Evolutionary conservation across 2,888 invertebrate genomes (phyloP).

Genomic region (Tetheella fluctuosa): DNA sequence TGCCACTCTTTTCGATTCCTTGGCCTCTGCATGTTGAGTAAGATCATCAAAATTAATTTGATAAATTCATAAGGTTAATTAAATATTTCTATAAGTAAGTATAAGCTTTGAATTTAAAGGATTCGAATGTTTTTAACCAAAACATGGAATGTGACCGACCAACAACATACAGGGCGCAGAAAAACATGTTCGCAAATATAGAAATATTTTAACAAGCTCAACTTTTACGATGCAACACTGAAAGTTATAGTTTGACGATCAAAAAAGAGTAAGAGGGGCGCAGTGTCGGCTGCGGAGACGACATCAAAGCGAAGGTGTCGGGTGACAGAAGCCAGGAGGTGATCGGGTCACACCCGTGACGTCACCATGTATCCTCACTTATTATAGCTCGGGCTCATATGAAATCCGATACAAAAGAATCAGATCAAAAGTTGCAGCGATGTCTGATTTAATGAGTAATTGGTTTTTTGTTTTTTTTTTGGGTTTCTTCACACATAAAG

Average conservation of each 20-base stretch:
- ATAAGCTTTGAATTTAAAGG: no score
- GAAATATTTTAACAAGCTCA: slow-evolving; percentile 49
- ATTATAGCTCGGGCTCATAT: slow-evolving; percentile 4
- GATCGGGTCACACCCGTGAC: slow-evolving; percentile 26
- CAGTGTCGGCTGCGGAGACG: slow-evolving; percentile 31
- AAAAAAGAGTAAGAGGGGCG: slow-evolving; percentile 26
- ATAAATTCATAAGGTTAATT: no score
- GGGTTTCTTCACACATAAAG: background rate
- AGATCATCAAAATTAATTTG: no score
- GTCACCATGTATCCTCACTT: slow-evolving; percentile 25
- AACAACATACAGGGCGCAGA: background rate
- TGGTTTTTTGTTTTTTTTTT: background rate
- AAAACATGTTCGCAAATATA: slow-evolving; percentile 22
- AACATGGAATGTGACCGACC: background rate
- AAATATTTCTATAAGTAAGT: no score
- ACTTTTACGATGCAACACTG: slow-evolving; percentile 42
- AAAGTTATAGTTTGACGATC: slow-evolving; percentile 19
- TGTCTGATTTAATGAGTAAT: background rate
- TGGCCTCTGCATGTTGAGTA: no score
- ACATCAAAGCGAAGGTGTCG: slow-evolving; percentile 50
- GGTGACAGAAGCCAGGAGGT: slow-evolving; percentile 28
- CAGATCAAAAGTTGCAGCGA: background rate
- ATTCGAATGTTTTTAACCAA: background rate
- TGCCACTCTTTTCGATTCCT: no score
- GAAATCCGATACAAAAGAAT: slow-evolving; percentile 14